Evolutionary conservation across 2,797 vertebrate species (phyloP), one percentile per base, ranked within the genome.

Genomic region (Lates japonicus): DNA sequence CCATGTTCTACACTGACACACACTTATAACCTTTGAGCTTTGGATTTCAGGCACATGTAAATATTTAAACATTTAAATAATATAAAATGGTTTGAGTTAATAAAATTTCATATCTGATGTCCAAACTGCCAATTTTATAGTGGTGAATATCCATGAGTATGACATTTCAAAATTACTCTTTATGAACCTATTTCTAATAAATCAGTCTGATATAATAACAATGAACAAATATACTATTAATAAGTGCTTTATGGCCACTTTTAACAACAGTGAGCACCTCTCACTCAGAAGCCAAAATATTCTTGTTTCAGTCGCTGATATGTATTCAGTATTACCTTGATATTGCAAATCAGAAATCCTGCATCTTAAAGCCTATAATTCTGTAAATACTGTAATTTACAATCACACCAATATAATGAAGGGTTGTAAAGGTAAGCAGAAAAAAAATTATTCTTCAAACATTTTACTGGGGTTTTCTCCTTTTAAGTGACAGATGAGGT

Each of bases 301-400:
- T 39, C 3, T 39, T 19, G 19, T 12, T 57, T 57, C 7, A 51
- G 11, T 41, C 20, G n/a, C n/a, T n/a, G n/a, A n/a, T n/a, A 51
- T 17, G 5, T 33, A 29, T 68, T 54, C 3, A 49, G 5, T 39
- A 25, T 63, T 13, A 57, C 22, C 10, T 67, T 54, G 1, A 63
- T 19, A 76, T 33, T 64, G 4, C 19, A 58, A 17, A 85, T 41
- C 12, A 61, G 11, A 31, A 71, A 57, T 48, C 25, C 9, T 70
- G 22, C 33, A 41, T 13, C 16, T 52, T 46, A 46, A 29, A 75
- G 13, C 16, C 20, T 25, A 59, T 41, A 68, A 1, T n/a, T 49
- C 3, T 51, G 1, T 52, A 81, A n/a, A 22, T 44, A 42, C 19
- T 65, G 8, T 71, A 22, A 66, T 62, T 70, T 64, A 39, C 42